Conservation (phyloP, 2,888 invertebrate species). For the Platycnemis pennipes region DNA sequence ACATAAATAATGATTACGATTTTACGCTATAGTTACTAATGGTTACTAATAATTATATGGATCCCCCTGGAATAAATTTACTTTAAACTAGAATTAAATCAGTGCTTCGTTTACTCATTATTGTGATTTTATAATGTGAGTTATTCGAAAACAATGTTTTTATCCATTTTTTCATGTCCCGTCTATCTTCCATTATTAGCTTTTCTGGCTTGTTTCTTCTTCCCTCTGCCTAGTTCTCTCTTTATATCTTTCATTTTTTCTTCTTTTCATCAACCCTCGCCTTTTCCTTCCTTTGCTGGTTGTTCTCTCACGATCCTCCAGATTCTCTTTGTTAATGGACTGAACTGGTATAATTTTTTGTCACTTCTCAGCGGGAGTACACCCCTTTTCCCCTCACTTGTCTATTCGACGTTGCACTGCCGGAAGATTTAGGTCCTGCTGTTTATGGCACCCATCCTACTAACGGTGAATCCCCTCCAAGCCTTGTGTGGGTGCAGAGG, state of each 20-base stretch:
- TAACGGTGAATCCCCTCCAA: conserved; percentile 46
- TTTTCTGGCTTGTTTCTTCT: not conserved
- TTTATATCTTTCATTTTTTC: not conserved
- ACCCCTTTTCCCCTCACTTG: not conserved
- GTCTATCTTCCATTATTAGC: too few species aligned
- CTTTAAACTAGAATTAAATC: too few species aligned
- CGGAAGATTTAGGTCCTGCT: conserved; percentile 47
- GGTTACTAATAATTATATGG: too few species aligned
- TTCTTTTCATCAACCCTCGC: not conserved
- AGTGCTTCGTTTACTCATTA: too few species aligned
- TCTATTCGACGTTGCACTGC: not conserved
- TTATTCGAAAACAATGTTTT: too few species aligned
- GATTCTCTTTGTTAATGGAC: conserved; percentile 6
- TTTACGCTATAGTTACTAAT: too few species aligned
- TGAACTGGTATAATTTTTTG: conserved; percentile 37
- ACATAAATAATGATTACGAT: too few species aligned
- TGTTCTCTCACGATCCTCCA: not conserved
- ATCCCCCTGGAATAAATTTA: too few species aligned
- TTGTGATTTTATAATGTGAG: too few species aligned
- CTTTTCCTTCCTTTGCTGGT: not conserved
- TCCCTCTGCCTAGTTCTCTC: not conserved
- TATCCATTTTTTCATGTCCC: too few species aligned
- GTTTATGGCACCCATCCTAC: conserved; percentile 48
- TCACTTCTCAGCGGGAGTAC: conserved; percentile 27
- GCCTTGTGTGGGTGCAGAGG: conserved; percentile 32